Evolutionary conservation across 2,797 vertebrate genomes (phyloP).

Genomic region (Macropus fuliginosus): DNA sequence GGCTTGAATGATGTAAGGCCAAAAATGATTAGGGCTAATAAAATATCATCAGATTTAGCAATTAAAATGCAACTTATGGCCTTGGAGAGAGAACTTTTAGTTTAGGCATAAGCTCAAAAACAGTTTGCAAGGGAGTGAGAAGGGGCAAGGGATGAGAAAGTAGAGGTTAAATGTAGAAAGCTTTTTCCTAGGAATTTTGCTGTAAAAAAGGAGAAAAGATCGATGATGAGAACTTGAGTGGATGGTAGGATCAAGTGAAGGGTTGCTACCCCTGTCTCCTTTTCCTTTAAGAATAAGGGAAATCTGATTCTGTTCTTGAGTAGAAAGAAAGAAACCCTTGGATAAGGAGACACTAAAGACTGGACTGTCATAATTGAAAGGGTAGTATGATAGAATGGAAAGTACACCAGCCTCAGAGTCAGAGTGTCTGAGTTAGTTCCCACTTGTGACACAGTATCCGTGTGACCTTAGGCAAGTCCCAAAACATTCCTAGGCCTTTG

Average conservation of each 20-base stretch:
- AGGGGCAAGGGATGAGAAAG: not conserved
- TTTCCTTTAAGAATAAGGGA: not conserved
- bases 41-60: not conserved
- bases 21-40: not conserved
- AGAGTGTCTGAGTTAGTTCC: not conserved
- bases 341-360: too few relatives aligned
- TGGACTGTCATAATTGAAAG: not conserved
- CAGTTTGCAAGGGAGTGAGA: not conserved
- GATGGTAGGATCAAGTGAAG: not conserved
- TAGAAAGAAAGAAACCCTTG: not conserved
- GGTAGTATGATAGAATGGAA: too few relatives aligned
- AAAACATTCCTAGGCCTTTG: not conserved
- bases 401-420: not conserved
- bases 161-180: not conserved
- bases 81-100: not conserved
- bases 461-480: not conserved
- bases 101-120: not conserved
- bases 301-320: not conserved
- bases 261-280: not conserved
- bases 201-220: not conserved
- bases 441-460: not conserved
- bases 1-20: not conserved
- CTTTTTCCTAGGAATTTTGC: not conserved
- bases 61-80: not conserved
- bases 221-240: not conserved